Evolutionary conservation across 1,140 invertebrate species (phyloP), one percentile per base, ranked within the genome.

Genomic region (Probaryconus sp.): DNA sequence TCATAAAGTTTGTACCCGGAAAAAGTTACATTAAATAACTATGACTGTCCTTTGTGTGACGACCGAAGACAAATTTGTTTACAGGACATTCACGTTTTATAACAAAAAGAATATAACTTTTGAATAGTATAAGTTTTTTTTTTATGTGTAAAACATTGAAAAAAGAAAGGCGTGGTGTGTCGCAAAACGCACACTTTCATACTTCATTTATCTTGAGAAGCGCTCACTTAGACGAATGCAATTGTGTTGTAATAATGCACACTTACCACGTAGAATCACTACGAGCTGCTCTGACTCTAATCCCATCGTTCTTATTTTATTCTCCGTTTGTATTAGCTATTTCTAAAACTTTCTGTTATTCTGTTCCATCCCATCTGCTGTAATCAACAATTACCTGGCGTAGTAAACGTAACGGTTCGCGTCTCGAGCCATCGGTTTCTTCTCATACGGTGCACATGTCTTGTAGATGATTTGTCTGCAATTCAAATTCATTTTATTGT

Each of bases 251-350:
- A n/a, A n/a, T 55, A 20, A 35, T 51, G 35, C 24, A 37, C 43
- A 65, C 61, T 67, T 43, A 77, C 74, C 74, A 20, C 51, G 64
- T 31, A 77, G 11, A 21, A 72, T 43, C 6, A 33, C 17, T 30
- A 64, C 55, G 31, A 69, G 48, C 38, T n/a, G n/a, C n/a, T 77
- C 74, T 31, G 53, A 48, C 48, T 77, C 69, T 5, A 60, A 33
- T 31, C 51, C 64, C 74, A 77, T 77, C 33, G 45, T 64, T 28
- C 5, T 35, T 17, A 21, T 40, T 33, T 30, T 17, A n/a, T n/a
- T 26, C 50, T 26, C n/a, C n/a, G n/a, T n/a, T 28, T 16, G 13
- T 51, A 24, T 30, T 35, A n/a, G 17, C 18, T 50, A 26, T 38
- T 30, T 40, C 47, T 56, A 37, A 5, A 13, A 28, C 18, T 9